phyloP scores from a whole-genome alignment of 1,140 invertebrate genomes.

The Zophobas atratus region DNA sequence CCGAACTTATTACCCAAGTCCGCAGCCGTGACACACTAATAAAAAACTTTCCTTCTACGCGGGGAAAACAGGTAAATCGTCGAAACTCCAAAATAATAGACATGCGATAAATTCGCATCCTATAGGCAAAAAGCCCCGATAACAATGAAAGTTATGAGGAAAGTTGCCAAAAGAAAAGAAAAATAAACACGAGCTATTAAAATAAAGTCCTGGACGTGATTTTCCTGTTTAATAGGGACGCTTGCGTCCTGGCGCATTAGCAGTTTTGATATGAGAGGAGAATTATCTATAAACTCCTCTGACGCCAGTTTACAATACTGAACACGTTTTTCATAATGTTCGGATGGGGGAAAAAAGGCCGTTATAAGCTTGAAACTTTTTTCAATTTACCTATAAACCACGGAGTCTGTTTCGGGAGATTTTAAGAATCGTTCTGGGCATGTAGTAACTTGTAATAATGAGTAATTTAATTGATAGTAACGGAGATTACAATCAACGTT shows the following conservation, averaged over 20 bases:
- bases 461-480: too few species aligned
- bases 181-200: background rate
- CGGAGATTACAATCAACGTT: too few species aligned
- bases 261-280: background rate
- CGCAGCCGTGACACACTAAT: background rate
- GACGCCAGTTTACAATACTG: slow-evolving; percentile 3
- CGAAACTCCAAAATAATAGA: slow-evolving; percentile 14
- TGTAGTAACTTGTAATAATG: too few species aligned
- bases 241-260: background rate
- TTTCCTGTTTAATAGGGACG: too few species aligned
- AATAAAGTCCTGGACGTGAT: too few species aligned
- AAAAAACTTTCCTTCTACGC: slow-evolving; percentile 12
- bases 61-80: slow-evolving; percentile 7
- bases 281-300: slow-evolving; percentile 23
- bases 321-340: slow-evolving; percentile 27
- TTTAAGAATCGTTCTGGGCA: background rate
- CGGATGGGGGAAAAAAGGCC: background rate
- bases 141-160: background rate
- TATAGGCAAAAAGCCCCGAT: background rate
- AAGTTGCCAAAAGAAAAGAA: background rate
- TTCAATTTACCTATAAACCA: slow-evolving; percentile 26
- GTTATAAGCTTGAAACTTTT: slow-evolving; percentile 26
- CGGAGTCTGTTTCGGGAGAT: background rate
- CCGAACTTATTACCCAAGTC: background rate
- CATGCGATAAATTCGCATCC: background rate